Percentiles rank a stretch among this genome's conserved stretches.
Evolutionary conservation across 2,888 invertebrate genomes (phyloP).

Genomic region (Euproctis similis): DNA sequence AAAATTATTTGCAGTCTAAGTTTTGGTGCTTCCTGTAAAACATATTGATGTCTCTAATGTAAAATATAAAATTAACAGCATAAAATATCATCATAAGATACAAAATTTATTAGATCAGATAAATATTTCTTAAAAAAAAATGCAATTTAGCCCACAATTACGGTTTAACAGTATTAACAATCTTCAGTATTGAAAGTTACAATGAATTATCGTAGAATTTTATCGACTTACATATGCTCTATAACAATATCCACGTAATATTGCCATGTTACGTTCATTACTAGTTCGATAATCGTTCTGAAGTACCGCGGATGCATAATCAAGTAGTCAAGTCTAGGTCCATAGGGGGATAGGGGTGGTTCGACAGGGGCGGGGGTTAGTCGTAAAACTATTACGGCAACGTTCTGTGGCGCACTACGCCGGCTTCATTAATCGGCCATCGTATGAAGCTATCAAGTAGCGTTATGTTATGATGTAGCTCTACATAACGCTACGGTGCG

Average conservation of each 20-base stretch:
- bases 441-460: slow-evolving; percentile 65
- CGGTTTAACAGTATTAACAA: no score
- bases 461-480: slow-evolving; percentile 60
- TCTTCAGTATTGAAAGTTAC: no score
- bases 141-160: no score
- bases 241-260: slow-evolving; percentile 20
- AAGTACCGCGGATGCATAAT: slow-evolving; percentile 70
- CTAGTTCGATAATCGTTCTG: slow-evolving; percentile 69
- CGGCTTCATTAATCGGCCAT: slow-evolving; percentile 72
- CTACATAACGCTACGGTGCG: slow-evolving; percentile 37
- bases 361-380: slow-evolving; percentile 34
- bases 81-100: no score
- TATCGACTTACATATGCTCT: no score
- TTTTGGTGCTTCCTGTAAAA: no score
- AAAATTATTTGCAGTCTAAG: no score
- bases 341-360: slow-evolving; percentile 32
- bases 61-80: no score
- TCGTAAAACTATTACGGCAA: slow-evolving; percentile 72
- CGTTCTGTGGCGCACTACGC: slow-evolving; percentile 59
- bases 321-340: slow-evolving; percentile 58
- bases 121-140: no score
- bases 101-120: no score
- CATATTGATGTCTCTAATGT: no score
- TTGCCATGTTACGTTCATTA: slow-evolving; percentile 54
- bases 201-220: no score